phyloP scores from a whole-genome alignment of 2,797 vertebrate species.

The Saxicola maurus region DNA sequence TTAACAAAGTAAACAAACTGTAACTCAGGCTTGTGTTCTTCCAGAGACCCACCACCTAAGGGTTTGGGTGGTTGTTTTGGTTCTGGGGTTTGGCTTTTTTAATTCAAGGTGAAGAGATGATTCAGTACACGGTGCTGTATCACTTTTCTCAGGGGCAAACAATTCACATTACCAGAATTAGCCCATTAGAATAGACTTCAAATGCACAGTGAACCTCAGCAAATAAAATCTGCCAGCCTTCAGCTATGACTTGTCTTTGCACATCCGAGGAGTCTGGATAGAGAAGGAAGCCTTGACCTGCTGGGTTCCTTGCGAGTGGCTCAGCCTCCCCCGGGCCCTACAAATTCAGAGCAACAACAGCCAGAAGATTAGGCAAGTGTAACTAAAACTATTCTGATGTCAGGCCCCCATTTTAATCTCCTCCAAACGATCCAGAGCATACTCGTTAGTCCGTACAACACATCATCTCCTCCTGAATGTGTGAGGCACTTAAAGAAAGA shows the following conservation, averaged over 20 bases:
- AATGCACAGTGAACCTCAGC: background rate
- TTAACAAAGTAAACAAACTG: constrained; percentile 75
- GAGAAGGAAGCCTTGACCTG: background rate
- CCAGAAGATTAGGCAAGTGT: constrained; percentile 28
- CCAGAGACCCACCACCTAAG: constrained; percentile 54
- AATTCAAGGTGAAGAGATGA: constrained; percentile 51
- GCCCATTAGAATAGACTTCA: constrained; percentile 14
- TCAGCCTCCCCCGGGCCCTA: background rate
- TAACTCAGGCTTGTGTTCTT: constrained; percentile 65
- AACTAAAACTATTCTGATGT: constrained; percentile 39
- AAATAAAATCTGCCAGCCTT: constrained; percentile 15
- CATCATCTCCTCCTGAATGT: background rate
- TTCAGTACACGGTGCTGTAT: background rate
- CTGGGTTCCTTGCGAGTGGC: background rate
- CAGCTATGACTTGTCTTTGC: constrained; percentile 28
- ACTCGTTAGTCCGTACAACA: background rate
- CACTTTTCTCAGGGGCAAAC: constrained; percentile 13
- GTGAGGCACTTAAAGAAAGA: constrained; percentile 60
- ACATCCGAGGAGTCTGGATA: background rate
- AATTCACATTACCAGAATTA: constrained; percentile 2
- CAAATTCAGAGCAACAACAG: constrained; percentile 2
- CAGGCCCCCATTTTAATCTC: constrained; percentile 32
- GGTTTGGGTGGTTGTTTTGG: constrained; percentile 1
- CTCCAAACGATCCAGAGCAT: background rate
- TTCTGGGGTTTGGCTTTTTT: constrained; percentile 2